Base-by-base conservation (phyloP, 2,888 invertebrate genomes). In the Nipponacmea schrenckii region DNA sequence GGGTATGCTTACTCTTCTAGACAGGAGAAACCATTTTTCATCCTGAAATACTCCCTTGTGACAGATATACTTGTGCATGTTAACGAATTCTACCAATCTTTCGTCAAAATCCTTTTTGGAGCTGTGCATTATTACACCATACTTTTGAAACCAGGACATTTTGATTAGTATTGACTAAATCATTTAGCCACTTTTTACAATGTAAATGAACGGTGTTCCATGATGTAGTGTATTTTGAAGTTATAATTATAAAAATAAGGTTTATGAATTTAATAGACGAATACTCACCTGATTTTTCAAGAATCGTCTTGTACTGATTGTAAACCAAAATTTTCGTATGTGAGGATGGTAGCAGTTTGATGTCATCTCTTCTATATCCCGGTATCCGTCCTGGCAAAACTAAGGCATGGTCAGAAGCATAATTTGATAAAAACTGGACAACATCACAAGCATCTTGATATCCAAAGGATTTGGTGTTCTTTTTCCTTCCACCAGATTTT, bases 361-460 rank as follows among this genome's bases (percentile, higher is more conserved):
- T 17, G 64, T 75, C 68, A 24, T 73, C 73, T n/a, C 70, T 63
- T 39, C 64, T 62, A 62, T 62, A 74, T 14, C 69, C 71, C 31
- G 69, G 74, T 1, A 74, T 56, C 12, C 72, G 56, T 12, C 77
- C 77, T 31, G 77, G 74, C 7, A 75, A 62, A 24, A 62, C 8
- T 24, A 77, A 45, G 26, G 71, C 74, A 71, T 77, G 66, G 17
- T 44, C 64, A 27, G 72, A 69, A n/a, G 73, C 72, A 71, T 62
- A 75, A 15, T 72, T 66, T 20, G 45, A 27, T 12, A 72, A 68
- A 48, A 73, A 77, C 5, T 45, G 48, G 46, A 74, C 70, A 46
- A 71, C 73, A 17, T 26, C 17, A 1, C 63, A 39, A 26, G 48
- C 68, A 63, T 74, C 77, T n/a, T 62, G 46, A 50, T 39, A 67